A percentile compares a stretch with the other conserved stretches of the same genome.
Evolutionary conservation across 1,140 invertebrate species (phyloP).

Genomic region (Aphelenchoides besseyi): DNA sequence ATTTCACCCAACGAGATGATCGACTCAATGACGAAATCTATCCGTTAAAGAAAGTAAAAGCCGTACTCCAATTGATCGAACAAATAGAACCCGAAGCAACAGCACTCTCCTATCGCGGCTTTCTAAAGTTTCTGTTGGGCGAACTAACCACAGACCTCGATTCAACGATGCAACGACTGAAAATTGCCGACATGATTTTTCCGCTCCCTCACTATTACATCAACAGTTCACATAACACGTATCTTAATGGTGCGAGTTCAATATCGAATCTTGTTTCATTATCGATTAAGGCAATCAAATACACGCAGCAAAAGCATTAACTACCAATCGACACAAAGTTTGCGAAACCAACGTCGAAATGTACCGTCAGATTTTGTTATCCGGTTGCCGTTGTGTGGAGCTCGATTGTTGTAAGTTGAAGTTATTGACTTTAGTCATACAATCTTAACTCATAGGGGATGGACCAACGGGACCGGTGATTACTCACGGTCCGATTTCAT

Average conservation of each 20-base stretch:
- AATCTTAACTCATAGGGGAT: neutral
- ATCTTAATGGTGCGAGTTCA: slow-evolving; percentile 76
- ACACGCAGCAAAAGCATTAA: slow-evolving; percentile 37
- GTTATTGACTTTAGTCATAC: neutral
- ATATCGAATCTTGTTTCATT: neutral
- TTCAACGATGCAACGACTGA: slow-evolving; percentile 10
- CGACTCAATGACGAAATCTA: slow-evolving; percentile 28
- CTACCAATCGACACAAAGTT: slow-evolving; percentile 24
- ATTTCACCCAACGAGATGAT: slow-evolving; percentile 29
- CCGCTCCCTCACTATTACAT: slow-evolving; percentile 89
- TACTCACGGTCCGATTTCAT: slow-evolving; percentile 23
- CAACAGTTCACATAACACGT: slow-evolving; percentile 90
- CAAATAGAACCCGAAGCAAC: slow-evolving; percentile 4
- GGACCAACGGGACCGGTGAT: slow-evolving; percentile 17
- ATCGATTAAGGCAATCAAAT: slow-evolving; percentile 41
- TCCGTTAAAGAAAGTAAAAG: slow-evolving; percentile 29
- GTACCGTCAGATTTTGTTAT: slow-evolving; percentile 41
- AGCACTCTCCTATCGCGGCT: slow-evolving; percentile 11
- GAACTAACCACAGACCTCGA: slow-evolving; percentile 20
- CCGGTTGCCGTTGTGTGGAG: slow-evolving; percentile 74
- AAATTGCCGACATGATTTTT: slow-evolving; percentile 74
- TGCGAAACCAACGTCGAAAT: slow-evolving; percentile 40
- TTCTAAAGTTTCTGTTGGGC: slow-evolving; percentile 19
- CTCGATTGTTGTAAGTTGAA: slow-evolving; percentile 86
- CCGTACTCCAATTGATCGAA: slow-evolving; percentile 6